Evolutionary conservation across 2,888 invertebrate species (phyloP).

Genomic region (Phrixothrix hirtus): DNA sequence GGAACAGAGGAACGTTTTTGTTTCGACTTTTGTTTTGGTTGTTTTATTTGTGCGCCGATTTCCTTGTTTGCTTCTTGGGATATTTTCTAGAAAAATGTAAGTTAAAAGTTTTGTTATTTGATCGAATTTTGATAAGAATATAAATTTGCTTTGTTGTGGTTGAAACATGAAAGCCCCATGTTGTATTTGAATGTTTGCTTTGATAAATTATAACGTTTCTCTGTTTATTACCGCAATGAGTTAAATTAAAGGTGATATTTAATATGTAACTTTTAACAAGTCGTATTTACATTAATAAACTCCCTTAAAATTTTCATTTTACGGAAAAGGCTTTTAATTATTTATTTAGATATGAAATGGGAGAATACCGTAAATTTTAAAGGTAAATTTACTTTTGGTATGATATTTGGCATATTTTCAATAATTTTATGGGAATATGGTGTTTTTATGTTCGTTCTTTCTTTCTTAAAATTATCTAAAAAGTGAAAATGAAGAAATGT

Average conservation of each 20-base stretch:
- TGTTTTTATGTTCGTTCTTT: neutral
- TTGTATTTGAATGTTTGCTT: slow-evolving; percentile 14
- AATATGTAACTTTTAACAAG: too few relatives aligned
- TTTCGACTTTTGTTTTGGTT: slow-evolving; percentile 42
- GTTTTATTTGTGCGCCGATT: slow-evolving; percentile 42
- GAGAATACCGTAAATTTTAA: neutral
- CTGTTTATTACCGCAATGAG: neutral
- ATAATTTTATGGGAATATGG: too few relatives aligned
- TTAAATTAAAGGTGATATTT: neutral
- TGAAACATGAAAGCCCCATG: slow-evolving; percentile 27
- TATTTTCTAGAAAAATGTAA: slow-evolving; percentile 46
- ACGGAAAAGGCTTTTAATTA: neutral
- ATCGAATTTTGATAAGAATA: slow-evolving; percentile 1
- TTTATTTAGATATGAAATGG: neutral
- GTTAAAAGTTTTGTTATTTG: slow-evolving; percentile 32
- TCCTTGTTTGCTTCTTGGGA: slow-evolving; percentile 41
- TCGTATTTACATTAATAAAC: too few relatives aligned
- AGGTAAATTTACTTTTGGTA: neutral
- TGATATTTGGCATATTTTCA: neutral
- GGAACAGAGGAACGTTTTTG: slow-evolving; percentile 40
- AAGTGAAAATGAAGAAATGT: too few relatives aligned
- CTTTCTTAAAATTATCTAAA: neutral
- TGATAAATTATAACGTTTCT: neutral
- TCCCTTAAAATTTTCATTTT: neutral
- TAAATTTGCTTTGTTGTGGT: slow-evolving; percentile 28